Percentiles rank a stretch among this genome's conserved stretches.
Evolutionary conservation across 2,113 vertebrate genomes (phyloP).

Genomic region (Scomber japonicus): DNA sequence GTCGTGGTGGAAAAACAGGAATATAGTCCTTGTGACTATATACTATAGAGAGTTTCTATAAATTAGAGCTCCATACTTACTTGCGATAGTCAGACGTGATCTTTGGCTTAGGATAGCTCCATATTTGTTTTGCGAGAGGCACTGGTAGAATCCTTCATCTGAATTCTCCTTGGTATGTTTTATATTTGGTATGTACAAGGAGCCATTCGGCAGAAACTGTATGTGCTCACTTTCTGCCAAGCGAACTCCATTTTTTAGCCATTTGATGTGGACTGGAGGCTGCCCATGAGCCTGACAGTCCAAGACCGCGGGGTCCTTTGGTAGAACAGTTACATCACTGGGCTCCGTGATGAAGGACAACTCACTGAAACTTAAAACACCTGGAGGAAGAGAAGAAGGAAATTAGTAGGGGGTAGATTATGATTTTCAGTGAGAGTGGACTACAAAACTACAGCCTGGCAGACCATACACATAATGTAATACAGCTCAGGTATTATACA

Average conservation of each 20-base stretch:
- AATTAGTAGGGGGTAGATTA: slow-evolving; percentile 10
- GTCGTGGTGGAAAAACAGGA: slow-evolving; percentile 3
- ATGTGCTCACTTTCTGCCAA: slow-evolving; percentile 88
- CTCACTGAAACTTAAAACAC: slow-evolving; percentile 91
- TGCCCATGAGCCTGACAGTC: slow-evolving; percentile 94
- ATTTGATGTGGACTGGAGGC: slow-evolving; percentile 90
- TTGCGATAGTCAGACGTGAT: slow-evolving; percentile 92
- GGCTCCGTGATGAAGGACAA: slow-evolving; percentile 94
- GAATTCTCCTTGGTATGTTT: slow-evolving; percentile 88
- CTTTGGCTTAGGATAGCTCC: slow-evolving; percentile 97
- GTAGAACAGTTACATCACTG: slow-evolving; percentile 86
- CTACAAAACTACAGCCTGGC: background rate
- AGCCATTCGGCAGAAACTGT: slow-evolving; percentile 90
- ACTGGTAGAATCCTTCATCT: slow-evolving; percentile 96
- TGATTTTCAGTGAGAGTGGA: background rate
- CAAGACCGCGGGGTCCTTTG: slow-evolving; percentile 87
- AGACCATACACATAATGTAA: background rate
- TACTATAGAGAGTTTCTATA: slow-evolving; percentile 1
- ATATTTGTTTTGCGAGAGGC: slow-evolving; percentile 93
- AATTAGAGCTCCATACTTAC: slow-evolving; percentile 86
- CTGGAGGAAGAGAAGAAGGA: slow-evolving; percentile 72
- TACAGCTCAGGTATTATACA: background rate
- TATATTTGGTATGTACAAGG: slow-evolving; percentile 90
- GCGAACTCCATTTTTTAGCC: slow-evolving; percentile 92
- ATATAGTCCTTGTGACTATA: slow-evolving; percentile 8